Conservation (phyloP, 2,888 invertebrate species). For the Papilio demoleus region DNA sequence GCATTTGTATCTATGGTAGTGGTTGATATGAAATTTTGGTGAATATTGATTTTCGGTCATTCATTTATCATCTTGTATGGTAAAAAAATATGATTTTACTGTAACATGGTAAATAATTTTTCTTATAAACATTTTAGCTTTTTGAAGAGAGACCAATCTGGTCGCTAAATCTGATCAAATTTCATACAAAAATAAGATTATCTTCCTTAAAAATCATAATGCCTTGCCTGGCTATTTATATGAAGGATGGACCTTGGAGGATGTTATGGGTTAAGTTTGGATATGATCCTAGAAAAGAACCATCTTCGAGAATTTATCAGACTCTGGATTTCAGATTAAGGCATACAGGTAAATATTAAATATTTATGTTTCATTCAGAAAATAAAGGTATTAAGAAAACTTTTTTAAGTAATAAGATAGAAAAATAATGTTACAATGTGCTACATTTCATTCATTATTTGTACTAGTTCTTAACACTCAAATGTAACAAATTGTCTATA, state of each 20-base stretch:
- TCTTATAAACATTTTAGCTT: conserved; percentile 82
- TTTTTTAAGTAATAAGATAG: too few species aligned
- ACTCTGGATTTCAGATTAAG: conserved; percentile 92
- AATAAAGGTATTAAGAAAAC: too few species aligned
- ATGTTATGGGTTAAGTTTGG: conserved; percentile 95
- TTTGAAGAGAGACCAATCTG: conserved; percentile 96
- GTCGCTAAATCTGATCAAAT: conserved; percentile 90
- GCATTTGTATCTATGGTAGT: too few species aligned
- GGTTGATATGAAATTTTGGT: too few species aligned
- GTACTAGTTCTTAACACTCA: too few species aligned
- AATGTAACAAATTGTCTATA: too few species aligned
- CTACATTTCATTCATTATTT: too few species aligned
- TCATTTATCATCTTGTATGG: too few species aligned
- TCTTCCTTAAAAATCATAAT: conserved; percentile 89
- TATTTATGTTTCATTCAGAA: not conserved
- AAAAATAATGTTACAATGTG: too few species aligned
- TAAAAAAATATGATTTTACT: not conserved
- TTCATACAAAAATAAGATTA: conserved; percentile 83
- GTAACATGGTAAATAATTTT: conserved; percentile 11
- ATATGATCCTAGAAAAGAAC: conserved; percentile 94
- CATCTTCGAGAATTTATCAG: conserved; percentile 92
- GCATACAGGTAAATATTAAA: conserved; percentile 78
- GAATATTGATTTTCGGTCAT: too few species aligned
- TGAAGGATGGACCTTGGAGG: conserved; percentile 96
- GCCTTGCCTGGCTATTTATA: conserved; percentile 93